Evolutionary conservation across 1,140 invertebrate genomes (phyloP).

Genomic region (Notospermus geniculatus): DNA sequence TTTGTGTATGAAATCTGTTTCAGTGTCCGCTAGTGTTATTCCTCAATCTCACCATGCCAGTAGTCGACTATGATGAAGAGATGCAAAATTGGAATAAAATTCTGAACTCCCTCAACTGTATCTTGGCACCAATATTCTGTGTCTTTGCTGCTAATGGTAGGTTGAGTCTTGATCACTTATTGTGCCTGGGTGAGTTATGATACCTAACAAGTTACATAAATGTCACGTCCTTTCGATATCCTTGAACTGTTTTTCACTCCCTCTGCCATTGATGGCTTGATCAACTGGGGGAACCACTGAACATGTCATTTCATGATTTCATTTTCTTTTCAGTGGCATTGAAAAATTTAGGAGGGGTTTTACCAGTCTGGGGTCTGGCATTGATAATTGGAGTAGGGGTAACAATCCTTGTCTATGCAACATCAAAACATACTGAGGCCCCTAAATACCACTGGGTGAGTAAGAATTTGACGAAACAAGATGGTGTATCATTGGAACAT

Average conservation of each 20-base stretch:
- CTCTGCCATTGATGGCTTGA: neutral
- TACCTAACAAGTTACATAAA: no score
- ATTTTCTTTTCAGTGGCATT: constrained; percentile 38
- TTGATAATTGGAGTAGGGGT: constrained; percentile 41
- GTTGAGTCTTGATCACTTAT: constrained; percentile 12
- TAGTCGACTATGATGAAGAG: constrained; percentile 60
- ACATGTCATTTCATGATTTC: neutral
- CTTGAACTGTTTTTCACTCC: neutral
- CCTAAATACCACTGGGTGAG: constrained; percentile 54
- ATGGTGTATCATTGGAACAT: no score
- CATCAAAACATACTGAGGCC: constrained; percentile 43
- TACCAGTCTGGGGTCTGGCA: constrained; percentile 47
- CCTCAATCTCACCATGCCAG: constrained; percentile 63
- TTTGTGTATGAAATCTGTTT: no score
- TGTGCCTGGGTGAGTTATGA: no score
- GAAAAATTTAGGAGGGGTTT: constrained; percentile 31
- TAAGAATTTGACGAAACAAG: constrained; percentile 10
- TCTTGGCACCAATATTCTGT: constrained; percentile 59
- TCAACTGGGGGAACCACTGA: no score
- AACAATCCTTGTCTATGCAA: constrained; percentile 47
- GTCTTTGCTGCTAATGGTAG: constrained; percentile 52
- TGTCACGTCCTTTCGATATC: neutral
- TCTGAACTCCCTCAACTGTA: constrained; percentile 62
- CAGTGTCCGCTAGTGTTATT: constrained; percentile 60
- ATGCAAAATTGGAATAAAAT: constrained; percentile 64